Evolutionary conservation across 2,888 invertebrate species (phyloP).

Genomic region (Noctua janthe): DNA sequence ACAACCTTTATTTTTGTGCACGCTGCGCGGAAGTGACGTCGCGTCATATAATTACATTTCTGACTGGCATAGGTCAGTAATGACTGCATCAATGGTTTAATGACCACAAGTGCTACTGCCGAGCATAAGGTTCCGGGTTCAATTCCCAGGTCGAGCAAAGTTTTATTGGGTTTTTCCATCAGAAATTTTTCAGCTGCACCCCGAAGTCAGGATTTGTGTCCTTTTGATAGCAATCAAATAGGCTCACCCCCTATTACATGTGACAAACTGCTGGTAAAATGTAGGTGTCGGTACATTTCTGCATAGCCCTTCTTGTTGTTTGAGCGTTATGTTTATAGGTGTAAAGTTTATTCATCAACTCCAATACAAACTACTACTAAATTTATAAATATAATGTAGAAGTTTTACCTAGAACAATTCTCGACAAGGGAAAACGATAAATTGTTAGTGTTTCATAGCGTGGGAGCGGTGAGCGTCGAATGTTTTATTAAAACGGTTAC

Average conservation of each 20-base stretch:
- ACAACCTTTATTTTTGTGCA: no score
- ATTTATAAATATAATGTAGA: neutral
- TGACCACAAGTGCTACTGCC: neutral
- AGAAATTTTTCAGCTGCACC: neutral
- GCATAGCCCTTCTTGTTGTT: neutral
- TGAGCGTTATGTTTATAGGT: neutral
- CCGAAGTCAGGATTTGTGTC: neutral
- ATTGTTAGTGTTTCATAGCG: constrained; percentile 45
- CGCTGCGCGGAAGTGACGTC: no score
- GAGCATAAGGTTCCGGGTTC: neutral
- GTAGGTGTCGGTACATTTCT: no score
- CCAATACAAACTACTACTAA: neutral
- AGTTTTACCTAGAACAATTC: neutral
- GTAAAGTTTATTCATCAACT: neutral
- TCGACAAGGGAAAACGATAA: constrained; percentile 31
- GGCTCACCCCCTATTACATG: neutral
- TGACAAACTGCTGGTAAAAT: neutral
- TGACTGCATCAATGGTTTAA: neutral
- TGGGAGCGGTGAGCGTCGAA: constrained; percentile 15
- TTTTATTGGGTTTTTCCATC: neutral
- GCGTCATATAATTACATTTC: neutral
- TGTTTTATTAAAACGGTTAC: constrained; percentile 50
- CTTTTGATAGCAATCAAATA: neutral
- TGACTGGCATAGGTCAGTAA: neutral
- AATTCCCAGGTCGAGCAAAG: neutral